Conservation (phyloP, 2,113 vertebrate species). For the Silurus asotus region DNA sequence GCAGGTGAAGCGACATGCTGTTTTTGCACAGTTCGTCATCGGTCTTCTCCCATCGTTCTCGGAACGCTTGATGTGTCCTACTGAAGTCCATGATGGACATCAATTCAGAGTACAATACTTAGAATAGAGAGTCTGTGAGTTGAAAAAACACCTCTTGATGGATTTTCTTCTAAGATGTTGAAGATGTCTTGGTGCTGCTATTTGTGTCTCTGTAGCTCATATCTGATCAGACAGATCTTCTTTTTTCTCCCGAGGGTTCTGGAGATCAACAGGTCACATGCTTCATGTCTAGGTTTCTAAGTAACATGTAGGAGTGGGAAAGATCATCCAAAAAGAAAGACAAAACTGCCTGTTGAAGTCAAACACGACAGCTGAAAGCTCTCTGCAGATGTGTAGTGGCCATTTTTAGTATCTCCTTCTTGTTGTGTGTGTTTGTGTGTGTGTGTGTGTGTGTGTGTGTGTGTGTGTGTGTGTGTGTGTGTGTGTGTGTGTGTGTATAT, state of each 20-base stretch:
- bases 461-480: conserved; percentile 14
- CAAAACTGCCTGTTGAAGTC: conserved; percentile 39
- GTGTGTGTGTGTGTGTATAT: conserved; percentile 61
- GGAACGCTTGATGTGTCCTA: conserved; percentile 85
- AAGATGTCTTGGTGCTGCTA: conserved; percentile 69
- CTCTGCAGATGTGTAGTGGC: conserved; percentile 19
- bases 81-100: conserved; percentile 69
- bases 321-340: conserved; percentile 38
- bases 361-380: conserved; percentile 47
- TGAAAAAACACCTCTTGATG: not conserved
- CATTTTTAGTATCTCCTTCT: conserved; percentile 60
- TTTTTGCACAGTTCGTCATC: conserved; percentile 86
- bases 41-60: conserved; percentile 84
- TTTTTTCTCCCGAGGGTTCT: conserved; percentile 69
- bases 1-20: conserved; percentile 91
- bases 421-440: conserved; percentile 51
- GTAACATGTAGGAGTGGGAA: conserved; percentile 18
- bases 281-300: conserved; percentile 42
- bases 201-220: conserved; percentile 66
- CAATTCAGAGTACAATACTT: not conserved
- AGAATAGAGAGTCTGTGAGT: not conserved
- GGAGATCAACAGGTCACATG: conserved; percentile 69
- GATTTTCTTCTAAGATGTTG: not conserved
- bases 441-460: too few relatives aligned
- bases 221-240: conserved; percentile 64